Evolutionary conservation across 2,113 vertebrate species (phyloP), one percentile per base, ranked within the genome.

Genomic region (Alaudala cheleensis): DNA sequence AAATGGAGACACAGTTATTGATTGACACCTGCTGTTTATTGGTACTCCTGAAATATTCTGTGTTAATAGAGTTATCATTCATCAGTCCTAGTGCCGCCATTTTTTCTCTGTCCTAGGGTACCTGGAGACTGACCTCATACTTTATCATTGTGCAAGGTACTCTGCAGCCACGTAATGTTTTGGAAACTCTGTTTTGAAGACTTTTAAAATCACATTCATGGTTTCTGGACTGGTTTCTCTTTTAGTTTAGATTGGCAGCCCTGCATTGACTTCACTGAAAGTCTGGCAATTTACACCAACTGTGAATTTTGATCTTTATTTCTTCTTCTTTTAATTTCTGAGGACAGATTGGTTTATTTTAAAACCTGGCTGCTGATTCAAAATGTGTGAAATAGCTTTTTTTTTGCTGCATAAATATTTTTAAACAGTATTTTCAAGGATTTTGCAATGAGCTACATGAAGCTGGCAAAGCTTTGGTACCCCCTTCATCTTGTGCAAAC

Each of bases 331-430:
- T 93, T 92, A 81, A 93, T 92, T 96, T 96, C 64, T 96, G 61
- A 95, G 90, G 88, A 93, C 93, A 92, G 86, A 90, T 71, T 94
- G 88, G 92, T 96, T 96, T 95, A 94, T 90, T 96, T 97, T 93
- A 90, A 96, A 96, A 96, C 37, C 86, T 95, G 94, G 84, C 81
- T 93, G 88, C 73, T 92, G 88, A 81, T 88, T 89, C 73, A 13
- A 93, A 89, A 93, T 86, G 90, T 96, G 94, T 96, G 95, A 96
- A 97, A 92, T 84, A 88, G 81, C n/a, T 37, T 90, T 92, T 70
- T 70, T 96, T 96, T 95, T 95, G 13, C 70, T 90, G 76, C 67
- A 70, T 70, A 93, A 95, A 94, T 96, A 94, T 93, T 97, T 96
- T 95, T 73, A 88, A 90, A 94, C 84, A 73, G 77, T 91, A 82